These are phyloP conservation scores for Apodemia zela DNA, from an alignment of 2,888 invertebrate species.

Conservation along the genomic window DNA sequence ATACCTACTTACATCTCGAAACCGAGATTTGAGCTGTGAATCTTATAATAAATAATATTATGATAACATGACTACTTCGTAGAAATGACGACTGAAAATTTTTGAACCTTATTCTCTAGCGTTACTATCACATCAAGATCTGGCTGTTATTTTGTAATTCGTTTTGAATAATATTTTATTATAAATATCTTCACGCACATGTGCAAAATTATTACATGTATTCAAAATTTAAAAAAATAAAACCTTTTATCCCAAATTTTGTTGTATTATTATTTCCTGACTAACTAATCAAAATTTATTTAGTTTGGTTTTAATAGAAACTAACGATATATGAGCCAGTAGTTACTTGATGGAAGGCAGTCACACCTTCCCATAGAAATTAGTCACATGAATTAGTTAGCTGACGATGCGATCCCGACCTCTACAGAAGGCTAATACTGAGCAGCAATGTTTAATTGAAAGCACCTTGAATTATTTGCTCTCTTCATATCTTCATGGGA, in stretches of 20 bases:
- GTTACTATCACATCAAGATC: conserved; percentile 54
- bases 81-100: conserved; percentile 71
- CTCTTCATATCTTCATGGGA: no score
- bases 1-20: conserved; percentile 29
- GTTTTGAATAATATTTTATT: conserved; percentile 45
- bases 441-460: no score
- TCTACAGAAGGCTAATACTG: no score
- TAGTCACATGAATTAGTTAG: no score
- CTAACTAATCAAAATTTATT: no score
- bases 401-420: no score
- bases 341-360: no score
- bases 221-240: conserved; percentile 18
- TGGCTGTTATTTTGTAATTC: conserved; percentile 64
- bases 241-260: neutral
- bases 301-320: no score
- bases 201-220: conserved; percentile 38
- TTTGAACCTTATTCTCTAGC: conserved; percentile 61
- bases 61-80: conserved; percentile 56
- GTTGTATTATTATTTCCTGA: neutral
- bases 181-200: conserved; percentile 37
- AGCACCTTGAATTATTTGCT: no score
- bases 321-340: no score
- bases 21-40: conserved; percentile 46
- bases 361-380: no score
- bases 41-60: conserved; percentile 39